Conservation (phyloP, 92 coral and sea anemone species). For the Isaurus tuberculatus region DNA sequence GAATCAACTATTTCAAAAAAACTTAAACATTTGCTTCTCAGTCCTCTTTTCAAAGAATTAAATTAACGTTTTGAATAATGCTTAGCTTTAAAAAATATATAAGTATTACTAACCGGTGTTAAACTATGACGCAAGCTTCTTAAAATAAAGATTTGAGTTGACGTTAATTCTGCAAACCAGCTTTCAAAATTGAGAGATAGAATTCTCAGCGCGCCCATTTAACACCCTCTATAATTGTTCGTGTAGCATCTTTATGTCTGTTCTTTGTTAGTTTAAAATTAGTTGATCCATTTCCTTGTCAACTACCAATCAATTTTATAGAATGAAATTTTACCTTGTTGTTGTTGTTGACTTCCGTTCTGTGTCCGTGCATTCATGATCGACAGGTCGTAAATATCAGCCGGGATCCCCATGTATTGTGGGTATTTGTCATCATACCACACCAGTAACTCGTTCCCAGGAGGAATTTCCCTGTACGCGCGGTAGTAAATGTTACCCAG, state of each 20-base stretch:
- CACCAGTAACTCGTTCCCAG: slow-evolving; percentile 86
- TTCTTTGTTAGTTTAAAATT: too few species aligned
- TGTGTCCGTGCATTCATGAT: slow-evolving; percentile 46
- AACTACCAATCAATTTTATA: background rate
- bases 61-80: too few species aligned
- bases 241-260: too few species aligned
- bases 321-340: background rate
- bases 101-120: too few species aligned
- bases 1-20: too few species aligned
- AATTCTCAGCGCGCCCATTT: background rate
- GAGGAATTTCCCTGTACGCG: slow-evolving; percentile 80
- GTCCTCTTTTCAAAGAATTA: too few species aligned
- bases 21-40: too few species aligned
- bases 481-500: slow-evolving; percentile 92
- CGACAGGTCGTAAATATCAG: slow-evolving; percentile 44
- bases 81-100: too few species aligned
- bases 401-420: slow-evolving; percentile 94
- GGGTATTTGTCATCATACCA: slow-evolving; percentile 94
- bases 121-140: too few species aligned
- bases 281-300: background rate
- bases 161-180: too few species aligned
- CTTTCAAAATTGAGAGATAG: background rate
- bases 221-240: too few species aligned
- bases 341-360: slow-evolving; percentile 17
- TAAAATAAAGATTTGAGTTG: background rate